Evolutionary conservation across 1,140 invertebrate genomes (phyloP), one percentile per base, ranked within the genome.

Genomic region (Drosophila trapezifrons): DNA sequence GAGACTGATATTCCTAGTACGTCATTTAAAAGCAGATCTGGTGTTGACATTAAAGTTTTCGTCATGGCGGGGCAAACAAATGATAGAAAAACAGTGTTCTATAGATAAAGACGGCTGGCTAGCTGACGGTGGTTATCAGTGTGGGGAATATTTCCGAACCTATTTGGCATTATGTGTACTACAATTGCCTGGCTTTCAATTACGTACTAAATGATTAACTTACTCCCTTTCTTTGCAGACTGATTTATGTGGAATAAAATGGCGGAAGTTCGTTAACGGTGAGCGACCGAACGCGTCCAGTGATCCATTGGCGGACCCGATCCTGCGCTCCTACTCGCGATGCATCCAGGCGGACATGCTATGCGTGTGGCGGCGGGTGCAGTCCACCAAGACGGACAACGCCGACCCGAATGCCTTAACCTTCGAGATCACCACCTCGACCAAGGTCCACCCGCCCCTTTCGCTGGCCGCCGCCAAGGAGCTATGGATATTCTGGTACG

Each of bases 401-500:
- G 76, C 82, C 62, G 90, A 92, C 79, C 87, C 77, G 58, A 91
- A 87, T 91, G 82, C 90, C 73, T 80, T 91, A 75, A 76, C 75
- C 57, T 92, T 89, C 85, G 91, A 92, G 74, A 90, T 85, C 66
- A 91, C 90, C 77, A 92, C 85, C 84, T 92, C 89, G 70, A 86
- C 83, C 47, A 91, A 90, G 78, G 92, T 91, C 27, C 91, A 93
- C 85, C 93, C 93, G 84, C 96, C 96, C 60, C 94, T 96, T 74
- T 96, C 95, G 69, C 93, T 97, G 46, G 94, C 95, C 84, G 95
- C 95, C 72, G 95, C 96, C 92, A 99, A 99, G 94, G 98, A 99
- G 93, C 94, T 99, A 15, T 99, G 98, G 98, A 97, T 99, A 90
- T 99, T 99, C 93, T 99, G 98, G 98, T 99, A 99, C 93, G 98